Base-by-base conservation (phyloP, 2,113 vertebrate species). In the Rattus norvegicus region DNA sequence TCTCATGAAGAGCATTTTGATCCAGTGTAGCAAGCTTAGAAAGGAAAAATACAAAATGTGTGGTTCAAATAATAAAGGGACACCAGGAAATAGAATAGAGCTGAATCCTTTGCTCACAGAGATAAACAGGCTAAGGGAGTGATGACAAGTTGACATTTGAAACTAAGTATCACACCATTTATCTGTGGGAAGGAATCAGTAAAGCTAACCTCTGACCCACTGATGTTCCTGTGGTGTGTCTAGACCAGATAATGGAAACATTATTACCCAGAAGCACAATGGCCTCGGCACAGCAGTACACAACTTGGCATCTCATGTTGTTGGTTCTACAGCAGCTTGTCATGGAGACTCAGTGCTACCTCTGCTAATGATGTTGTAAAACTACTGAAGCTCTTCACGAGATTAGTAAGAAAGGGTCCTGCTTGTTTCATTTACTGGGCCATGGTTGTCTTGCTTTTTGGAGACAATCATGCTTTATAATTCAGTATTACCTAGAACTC, bases 201-300 rank as follows among this genome's bases (percentile, higher is more conserved):
- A 81, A 99, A 99, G 96, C 98, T 99, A 54, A 99, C 98, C 69
- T 98, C 98, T 7, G 99, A 99, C 98, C 99, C 0, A 99, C 99
- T 1, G 99, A 99, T 22, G 43, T 4, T 61, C 26, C 39, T 43
- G 39, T 47, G 39, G 36, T 30, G 49, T 79, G n/a, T 63, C 81
- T 19, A 26, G 59, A 85, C 67, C 61, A 86, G 83, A 30, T 17
- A 19, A 67, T 86, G 61, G 83, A 26, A 86, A 12, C n/a, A 86
- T 22, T 65, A 47, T 24, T 63, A 43, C 16, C 28, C 43, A 49
- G 84, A 49, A 28, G 6, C 61, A 39, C 61, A n/a, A n/a, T 26
- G 56, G 56, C 24, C 30, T 65, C 39, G 67, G 16, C 33, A 39
- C 33, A 30, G 83, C 61, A 33, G 14, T 8, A 10, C 26, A 63